A percentile compares a stretch with the other conserved stretches of the same genome.
Evolutionary conservation across 2,888 invertebrate species (phyloP).

Genomic region (Limenitis arthemis): DNA sequence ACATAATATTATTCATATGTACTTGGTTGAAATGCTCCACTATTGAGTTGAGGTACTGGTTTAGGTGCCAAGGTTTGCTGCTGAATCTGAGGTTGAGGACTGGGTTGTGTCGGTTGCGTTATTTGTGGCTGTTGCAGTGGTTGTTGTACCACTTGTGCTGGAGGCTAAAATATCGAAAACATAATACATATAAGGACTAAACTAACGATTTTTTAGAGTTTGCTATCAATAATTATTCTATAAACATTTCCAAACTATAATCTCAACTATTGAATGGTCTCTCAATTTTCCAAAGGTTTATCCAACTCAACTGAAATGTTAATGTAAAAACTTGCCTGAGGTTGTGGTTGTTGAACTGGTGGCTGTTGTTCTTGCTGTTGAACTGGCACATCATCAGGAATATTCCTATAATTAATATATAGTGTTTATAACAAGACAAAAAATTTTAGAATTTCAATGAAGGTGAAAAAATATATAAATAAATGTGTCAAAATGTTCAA

Average conservation of each 20-base stretch:
- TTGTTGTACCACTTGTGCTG: constrained; percentile 1
- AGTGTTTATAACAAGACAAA: constrained; percentile 1
- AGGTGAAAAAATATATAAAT: not conserved
- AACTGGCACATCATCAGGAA: constrained; percentile 40
- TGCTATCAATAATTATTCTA: too few relatives aligned
- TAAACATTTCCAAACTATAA: too few relatives aligned
- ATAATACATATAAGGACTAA: not conserved
- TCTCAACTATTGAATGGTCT: too few relatives aligned
- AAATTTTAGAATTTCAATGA: not conserved
- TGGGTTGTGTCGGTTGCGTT: constrained; percentile 16
- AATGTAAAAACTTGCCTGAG: constrained; percentile 25
- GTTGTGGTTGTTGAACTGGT: constrained; percentile 20
- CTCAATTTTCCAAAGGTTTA: too few relatives aligned
- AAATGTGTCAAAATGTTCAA: too few relatives aligned
- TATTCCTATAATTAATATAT: constrained; percentile 30
- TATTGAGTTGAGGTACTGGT: constrained; percentile 12
- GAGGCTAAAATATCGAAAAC: not conserved
- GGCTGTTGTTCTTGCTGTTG: constrained; percentile 27
- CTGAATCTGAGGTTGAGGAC: constrained; percentile 11
- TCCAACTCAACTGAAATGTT: too few relatives aligned
- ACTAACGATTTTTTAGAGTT: too few relatives aligned
- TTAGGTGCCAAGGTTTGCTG: constrained; percentile 5
- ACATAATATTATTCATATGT: not conserved
- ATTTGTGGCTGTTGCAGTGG: constrained; percentile 4
- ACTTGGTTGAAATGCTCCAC: not conserved